Conservation (phyloP, 2,888 invertebrate species). For the Conops quadrifasciatus region DNA sequence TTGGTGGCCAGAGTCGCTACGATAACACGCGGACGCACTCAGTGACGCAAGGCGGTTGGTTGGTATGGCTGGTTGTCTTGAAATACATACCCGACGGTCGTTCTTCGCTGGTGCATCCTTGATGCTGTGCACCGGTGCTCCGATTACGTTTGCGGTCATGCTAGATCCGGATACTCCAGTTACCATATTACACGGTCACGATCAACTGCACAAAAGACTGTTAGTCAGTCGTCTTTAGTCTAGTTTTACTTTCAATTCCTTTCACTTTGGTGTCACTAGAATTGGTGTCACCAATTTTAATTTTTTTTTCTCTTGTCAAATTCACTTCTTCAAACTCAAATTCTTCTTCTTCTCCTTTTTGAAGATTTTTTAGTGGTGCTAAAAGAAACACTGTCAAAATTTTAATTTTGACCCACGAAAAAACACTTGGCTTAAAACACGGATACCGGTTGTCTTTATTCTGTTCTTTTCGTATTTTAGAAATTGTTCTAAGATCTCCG, state of each 20-base stretch:
- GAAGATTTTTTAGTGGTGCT: no score
- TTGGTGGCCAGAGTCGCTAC: conserved; percentile 34
- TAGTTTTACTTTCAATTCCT: conserved; percentile 17
- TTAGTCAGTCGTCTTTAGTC: background rate
- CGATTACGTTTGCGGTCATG: conserved; percentile 60
- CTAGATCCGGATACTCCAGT: conserved; percentile 61
- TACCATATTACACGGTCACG: conserved; percentile 55
- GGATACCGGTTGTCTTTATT: background rate
- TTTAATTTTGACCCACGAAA: no score
- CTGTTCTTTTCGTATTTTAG: conserved; percentile 9
- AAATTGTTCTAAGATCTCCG: background rate
- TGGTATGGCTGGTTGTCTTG: background rate
- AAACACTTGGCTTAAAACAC: no score
- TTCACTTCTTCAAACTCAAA: background rate
- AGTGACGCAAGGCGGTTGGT: background rate
- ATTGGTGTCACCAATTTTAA: conserved; percentile 45
- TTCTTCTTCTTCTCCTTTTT: no score
- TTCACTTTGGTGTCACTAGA: conserved; percentile 23
- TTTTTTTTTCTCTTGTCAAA: background rate
- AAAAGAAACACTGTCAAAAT: no score
- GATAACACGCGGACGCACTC: background rate
- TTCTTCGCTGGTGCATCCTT: conserved; percentile 60
- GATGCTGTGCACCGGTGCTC: conserved; percentile 52
- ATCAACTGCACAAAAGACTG: conserved; percentile 19
- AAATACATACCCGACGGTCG: conserved; percentile 64